These are phyloP conservation scores for Neopipo cinnamomea DNA, from an alignment of 2,113 vertebrate species.

Conservation along the genomic window DNA sequence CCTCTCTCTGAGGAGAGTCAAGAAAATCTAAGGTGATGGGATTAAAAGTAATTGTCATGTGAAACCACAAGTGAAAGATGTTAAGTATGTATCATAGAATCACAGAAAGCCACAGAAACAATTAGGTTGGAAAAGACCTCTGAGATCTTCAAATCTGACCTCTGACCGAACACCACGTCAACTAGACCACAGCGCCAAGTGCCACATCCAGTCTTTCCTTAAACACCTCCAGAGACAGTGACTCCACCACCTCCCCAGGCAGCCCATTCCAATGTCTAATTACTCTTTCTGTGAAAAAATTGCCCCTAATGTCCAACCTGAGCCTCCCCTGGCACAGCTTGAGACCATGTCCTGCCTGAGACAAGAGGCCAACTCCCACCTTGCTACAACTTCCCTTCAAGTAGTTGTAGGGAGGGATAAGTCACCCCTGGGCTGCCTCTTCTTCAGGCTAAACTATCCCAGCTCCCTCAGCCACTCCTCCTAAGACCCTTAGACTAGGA, in stretches of 20 bases:
- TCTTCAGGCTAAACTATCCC: not conserved
- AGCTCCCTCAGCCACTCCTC: not conserved
- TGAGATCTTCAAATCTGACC: not conserved
- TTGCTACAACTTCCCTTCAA: not conserved
- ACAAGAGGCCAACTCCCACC: not conserved
- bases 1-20: not conserved
- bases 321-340: not conserved
- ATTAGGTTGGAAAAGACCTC: not conserved
- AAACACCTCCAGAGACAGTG: not conserved
- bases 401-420: not conserved
- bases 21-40: not conserved
- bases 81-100: not conserved
- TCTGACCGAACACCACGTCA: not conserved
- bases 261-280: not conserved
- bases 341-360: not conserved
- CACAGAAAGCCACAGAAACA: not conserved
- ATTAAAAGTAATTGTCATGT: not conserved
- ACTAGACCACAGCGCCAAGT: not conserved
- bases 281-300: not conserved
- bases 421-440: not conserved
- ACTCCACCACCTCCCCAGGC: not conserved
- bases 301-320: not conserved
- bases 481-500: not conserved
- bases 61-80: not conserved
- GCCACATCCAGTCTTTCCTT: not conserved